Conservation (phyloP, 2,888 invertebrate species). For the Hydriomena furcata region DNA sequence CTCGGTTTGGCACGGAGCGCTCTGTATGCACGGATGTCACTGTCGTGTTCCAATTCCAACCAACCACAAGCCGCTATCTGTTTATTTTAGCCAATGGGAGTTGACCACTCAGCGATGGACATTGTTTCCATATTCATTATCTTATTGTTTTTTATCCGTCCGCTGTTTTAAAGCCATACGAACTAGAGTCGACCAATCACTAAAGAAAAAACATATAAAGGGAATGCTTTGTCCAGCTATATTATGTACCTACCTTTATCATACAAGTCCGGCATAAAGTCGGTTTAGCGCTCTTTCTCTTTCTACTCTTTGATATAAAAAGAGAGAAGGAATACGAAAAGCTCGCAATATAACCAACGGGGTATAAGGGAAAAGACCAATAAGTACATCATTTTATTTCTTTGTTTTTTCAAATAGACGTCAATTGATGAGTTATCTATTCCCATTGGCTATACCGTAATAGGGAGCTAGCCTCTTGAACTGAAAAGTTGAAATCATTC, state of each 20-base stretch:
- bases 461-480: background rate
- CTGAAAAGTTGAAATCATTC: slow-evolving; percentile 3
- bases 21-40: slow-evolving; percentile 57
- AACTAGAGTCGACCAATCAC: too few relatives aligned
- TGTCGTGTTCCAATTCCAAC: slow-evolving; percentile 21
- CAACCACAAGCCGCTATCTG: background rate
- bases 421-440: background rate
- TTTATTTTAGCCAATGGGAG: slow-evolving; percentile 4
- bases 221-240: too few relatives aligned
- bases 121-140: background rate
- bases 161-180: too few relatives aligned
- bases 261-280: too few relatives aligned
- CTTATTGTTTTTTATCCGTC: too few relatives aligned
- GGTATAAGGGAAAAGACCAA: too few relatives aligned
- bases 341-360: too few relatives aligned
- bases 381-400: background rate
- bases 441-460: slow-evolving; percentile 9
- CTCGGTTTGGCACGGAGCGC: slow-evolving; percentile 76
- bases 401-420: background rate
- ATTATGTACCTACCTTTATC: too few relatives aligned
- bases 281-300: too few relatives aligned
- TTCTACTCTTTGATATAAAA: too few relatives aligned
- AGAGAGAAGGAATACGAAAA: too few relatives aligned
- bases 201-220: too few relatives aligned
- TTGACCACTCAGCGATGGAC: background rate